Conservation (phyloP, 2,113 vertebrate species). For the Ranitomeya variabilis region DNA sequence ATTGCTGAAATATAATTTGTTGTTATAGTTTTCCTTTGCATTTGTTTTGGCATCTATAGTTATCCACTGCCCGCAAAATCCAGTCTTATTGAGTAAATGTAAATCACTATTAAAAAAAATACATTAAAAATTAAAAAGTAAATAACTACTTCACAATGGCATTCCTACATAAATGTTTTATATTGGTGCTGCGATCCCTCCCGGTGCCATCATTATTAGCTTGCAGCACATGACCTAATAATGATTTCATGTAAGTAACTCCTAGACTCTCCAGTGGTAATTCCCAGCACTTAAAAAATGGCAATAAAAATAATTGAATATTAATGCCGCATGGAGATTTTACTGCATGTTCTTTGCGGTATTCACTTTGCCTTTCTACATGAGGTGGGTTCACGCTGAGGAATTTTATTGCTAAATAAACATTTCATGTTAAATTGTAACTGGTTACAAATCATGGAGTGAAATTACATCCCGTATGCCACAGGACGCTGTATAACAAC, state of each 20-base stretch:
- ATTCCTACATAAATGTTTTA: neutral
- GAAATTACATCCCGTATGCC: neutral
- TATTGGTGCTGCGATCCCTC: neutral
- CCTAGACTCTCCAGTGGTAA: neutral
- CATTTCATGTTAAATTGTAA: slow-evolving; percentile 11
- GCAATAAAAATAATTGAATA: neutral
- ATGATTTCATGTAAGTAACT: neutral
- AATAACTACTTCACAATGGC: neutral
- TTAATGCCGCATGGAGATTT: neutral
- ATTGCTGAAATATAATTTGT: no score
- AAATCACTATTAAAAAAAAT: no score
- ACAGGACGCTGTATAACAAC: neutral
- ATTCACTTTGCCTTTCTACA: neutral
- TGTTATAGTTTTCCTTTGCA: no score
- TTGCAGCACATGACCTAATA: neutral
- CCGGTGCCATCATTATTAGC: neutral
- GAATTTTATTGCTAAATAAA: slow-evolving; percentile 7
- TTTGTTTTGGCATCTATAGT: no score
- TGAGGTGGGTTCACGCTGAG: neutral
- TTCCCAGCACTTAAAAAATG: neutral
- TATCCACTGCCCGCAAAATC: no score
- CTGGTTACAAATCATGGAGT: neutral
- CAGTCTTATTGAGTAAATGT: no score
- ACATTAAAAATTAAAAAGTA: neutral
- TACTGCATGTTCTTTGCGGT: neutral